These are phyloP conservation scores for Stenolophus ochropezus DNA, from an alignment of 2,888 invertebrate genomes.

Conservation along the genomic window DNA sequence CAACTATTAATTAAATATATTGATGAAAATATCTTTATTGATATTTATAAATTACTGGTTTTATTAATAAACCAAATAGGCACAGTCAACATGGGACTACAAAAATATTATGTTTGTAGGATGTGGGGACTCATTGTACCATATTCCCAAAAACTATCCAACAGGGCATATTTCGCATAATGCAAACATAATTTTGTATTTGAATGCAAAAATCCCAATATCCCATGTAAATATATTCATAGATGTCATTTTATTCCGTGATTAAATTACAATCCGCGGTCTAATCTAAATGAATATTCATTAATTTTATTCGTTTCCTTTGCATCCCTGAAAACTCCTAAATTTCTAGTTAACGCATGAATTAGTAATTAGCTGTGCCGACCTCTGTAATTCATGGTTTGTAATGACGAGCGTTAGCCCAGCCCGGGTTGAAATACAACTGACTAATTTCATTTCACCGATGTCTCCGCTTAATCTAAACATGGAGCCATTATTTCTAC, in stretches of 20 bases:
- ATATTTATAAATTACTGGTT: no score
- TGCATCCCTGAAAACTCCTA: slow-evolving; percentile 3
- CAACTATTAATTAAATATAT: no score
- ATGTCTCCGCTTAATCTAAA: neutral
- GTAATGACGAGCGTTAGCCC: slow-evolving; percentile 3
- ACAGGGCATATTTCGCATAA: no score
- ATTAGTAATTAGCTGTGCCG: slow-evolving; percentile 17
- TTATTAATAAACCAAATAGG: no score
- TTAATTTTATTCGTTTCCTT: slow-evolving; percentile 29
- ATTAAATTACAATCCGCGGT: slow-evolving; percentile 29
- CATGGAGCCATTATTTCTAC: neutral
- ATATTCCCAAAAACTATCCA: no score
- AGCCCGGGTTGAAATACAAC: neutral
- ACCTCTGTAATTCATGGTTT: slow-evolving; percentile 26
- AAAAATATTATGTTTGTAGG: no score
- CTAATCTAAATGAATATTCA: slow-evolving; percentile 21
- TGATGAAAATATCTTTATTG: no score
- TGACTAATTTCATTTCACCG: slow-evolving; percentile 15
- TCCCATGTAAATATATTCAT: slow-evolving; percentile 24
- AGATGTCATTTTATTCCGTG: slow-evolving; percentile 28
- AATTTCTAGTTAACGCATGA: slow-evolving; percentile 32
- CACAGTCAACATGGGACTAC: no score
- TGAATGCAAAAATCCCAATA: neutral
- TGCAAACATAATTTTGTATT: neutral
- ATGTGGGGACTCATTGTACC: no score